Base-by-base conservation (phyloP, 2,113 vertebrate genomes). In the Rattus rattus region DNA sequence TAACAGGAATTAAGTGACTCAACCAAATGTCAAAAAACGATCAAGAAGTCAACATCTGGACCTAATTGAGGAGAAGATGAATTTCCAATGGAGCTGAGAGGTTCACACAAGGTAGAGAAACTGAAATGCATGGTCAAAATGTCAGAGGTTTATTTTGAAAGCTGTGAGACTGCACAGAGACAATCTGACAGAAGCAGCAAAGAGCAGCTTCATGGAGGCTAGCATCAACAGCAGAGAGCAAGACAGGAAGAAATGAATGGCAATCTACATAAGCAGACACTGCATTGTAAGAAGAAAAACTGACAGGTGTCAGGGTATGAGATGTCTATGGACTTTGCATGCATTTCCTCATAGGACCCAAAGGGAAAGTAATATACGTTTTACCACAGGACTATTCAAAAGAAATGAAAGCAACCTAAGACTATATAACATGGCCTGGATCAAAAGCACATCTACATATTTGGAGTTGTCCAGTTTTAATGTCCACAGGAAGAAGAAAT, bases 1-100 rank as follows among this genome's bases (percentile, higher is more conserved):
- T 36, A 89, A 92, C 20, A 95, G 77, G 94, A 93, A 95, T 90
- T 59, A 94, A 96, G n/a, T 88, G 54, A 87, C 63, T 95, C 89
- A 88, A 88, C 24, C 65, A 73, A 91, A 61, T 36, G 90, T 72
- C 70, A 69, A 47, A 61, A 92, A 52, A 52, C 88, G 90, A 83
- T 61, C 28, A 56, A 70, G n/a, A 85, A 85, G 70, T 56, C 54
- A 54, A 70, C n/a, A 47, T n/a, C 61, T 14, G 49, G 88, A 88
- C 49, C 13, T 52, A 89, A 92, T 20, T 73, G 49, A 96, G 52
- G 36, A 93, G 52, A 61, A 4, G 54, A 94, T 65, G 36, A 70
- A 91, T 87, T 86, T 83, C 70, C 5, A 69, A 73, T 47, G 36
- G 12, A 85, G 26, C 47, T 89, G 72, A 76, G 72, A 76, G 11